Percentiles rank a stretch among this genome's conserved stretches.
These are phyloP conservation scores for Butastur rufipennis DNA, from an alignment of 2,113 vertebrate species.

Conservation along the genomic window DNA sequence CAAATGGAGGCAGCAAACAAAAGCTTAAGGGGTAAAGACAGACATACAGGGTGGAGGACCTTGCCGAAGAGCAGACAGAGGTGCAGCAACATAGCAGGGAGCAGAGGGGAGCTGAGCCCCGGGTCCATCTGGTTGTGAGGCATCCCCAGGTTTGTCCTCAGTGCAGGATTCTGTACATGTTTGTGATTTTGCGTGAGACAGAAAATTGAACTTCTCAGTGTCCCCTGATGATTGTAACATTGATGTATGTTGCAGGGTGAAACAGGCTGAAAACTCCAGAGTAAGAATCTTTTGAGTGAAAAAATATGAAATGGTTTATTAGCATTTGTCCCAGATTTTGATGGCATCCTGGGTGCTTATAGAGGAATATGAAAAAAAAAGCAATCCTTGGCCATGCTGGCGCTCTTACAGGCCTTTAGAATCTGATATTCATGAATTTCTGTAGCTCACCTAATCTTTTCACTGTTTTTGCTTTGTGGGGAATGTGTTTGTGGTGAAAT, in stretches of 20 bases:
- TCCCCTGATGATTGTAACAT: not conserved
- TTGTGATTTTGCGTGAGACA: not conserved
- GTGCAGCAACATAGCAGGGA: not conserved
- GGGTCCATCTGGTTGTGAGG: fast-evolving
- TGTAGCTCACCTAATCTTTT: not conserved
- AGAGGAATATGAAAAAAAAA: not conserved
- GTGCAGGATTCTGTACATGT: not conserved
- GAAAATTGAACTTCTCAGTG: not conserved
- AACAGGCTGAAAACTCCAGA: not conserved
- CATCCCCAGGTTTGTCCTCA: not conserved
- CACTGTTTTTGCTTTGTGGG: not conserved
- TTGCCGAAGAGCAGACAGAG: not conserved
- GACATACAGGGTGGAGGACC: not conserved
- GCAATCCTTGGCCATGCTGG: not conserved
- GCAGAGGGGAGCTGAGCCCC: not conserved
- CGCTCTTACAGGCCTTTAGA: not conserved
- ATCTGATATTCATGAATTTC: not conserved
- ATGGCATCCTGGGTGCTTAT: not conserved
- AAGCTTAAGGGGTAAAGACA: not conserved
- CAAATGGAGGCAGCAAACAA: not conserved
- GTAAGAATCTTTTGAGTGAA: not conserved
- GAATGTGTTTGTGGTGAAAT: not conserved
- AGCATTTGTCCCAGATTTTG: not conserved
- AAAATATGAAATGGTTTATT: not conserved
- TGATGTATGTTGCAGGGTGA: not conserved